Percentiles rank a stretch among this genome's conserved stretches.
Evolutionary conservation across 64 coral and sea anemone species (phyloP).

Genomic region (Montipora cactus): DNA sequence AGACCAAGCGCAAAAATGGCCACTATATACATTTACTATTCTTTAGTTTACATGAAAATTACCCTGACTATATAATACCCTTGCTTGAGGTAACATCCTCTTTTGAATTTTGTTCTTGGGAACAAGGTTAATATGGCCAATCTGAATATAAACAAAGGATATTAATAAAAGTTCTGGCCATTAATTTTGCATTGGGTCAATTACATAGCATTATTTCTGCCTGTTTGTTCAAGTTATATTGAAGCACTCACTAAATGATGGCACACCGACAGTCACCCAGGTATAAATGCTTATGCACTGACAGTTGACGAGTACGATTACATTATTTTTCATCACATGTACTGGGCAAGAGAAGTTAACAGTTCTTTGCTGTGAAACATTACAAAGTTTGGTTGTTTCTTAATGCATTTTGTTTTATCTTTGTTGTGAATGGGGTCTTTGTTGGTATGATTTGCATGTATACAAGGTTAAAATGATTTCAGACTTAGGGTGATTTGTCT

Average conservation of each 20-base stretch:
- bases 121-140: constrained; percentile 5
- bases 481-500: neutral
- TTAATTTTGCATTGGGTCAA: neutral
- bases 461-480: constrained; percentile 10
- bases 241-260: neutral
- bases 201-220: constrained; percentile 13
- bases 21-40: no score
- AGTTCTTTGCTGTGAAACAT: constrained; percentile 21
- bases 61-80: no score
- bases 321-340: constrained; percentile 13
- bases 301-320: neutral
- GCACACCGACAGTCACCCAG: constrained; percentile 12
- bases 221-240: constrained; percentile 23
- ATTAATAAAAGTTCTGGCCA: constrained; percentile 10
- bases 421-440: constrained; percentile 17
- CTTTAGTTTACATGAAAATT: no score
- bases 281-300: constrained; percentile 5
- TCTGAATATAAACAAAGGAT: constrained; percentile 26
- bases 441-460: constrained; percentile 7
- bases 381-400: constrained; percentile 10
- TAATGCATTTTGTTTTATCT: constrained; percentile 17
- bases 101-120: neutral
- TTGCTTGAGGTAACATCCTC: no score
- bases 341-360: neutral
- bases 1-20: no score